Evolutionary conservation across 2,888 invertebrate genomes (phyloP), one percentile per base, ranked within the genome.

Genomic region (Yponomeuta sedellus): DNA sequence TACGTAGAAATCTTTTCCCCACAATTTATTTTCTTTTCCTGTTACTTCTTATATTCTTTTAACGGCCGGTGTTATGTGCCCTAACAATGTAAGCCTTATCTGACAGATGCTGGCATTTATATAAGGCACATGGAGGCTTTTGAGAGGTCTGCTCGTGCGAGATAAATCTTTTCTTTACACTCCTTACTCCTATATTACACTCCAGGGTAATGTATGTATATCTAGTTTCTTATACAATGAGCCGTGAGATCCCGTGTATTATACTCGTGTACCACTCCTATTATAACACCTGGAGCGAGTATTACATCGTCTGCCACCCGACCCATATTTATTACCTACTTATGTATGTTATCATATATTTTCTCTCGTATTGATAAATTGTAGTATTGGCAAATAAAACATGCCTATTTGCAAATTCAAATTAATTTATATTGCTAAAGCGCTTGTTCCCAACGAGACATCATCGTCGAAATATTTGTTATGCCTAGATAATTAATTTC

Each of bases 11-110:
- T 85, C 83, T 82, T 82, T 85, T 79, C 77, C 73, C 78, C 76
- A 79, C 85, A 76, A 85, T 85, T 83, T 85, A 87, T 84, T 85
- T 81, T 81, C 77, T 74, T 80, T 81, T 28, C 77, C 79, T 78
- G 79, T 76, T 52, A 81, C 82, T 83, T 79, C 82, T 52, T 79
- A 87, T 88, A 87, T 85, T 81, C 82, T 78, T 81, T 84, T 87
- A 88, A 88, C 86, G 86, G 85, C 83, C 79, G 77, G 77, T 82
- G 80, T 83, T 81, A 79, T 76, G 77, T 77, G 77, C 77, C 77
- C 82, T 81, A 83, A 88, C 83, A 86, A 87, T 83, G 78, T 78
- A 74, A 73, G 61, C 65, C 64, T 65, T 52, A 59, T 65, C 65
- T 65, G 59, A 58, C 56, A 58, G 58, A 59, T 20, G 65, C 39